phyloP scores from a whole-genome alignment of 2,888 invertebrate genomes.

The Amaurobius ferox region DNA sequence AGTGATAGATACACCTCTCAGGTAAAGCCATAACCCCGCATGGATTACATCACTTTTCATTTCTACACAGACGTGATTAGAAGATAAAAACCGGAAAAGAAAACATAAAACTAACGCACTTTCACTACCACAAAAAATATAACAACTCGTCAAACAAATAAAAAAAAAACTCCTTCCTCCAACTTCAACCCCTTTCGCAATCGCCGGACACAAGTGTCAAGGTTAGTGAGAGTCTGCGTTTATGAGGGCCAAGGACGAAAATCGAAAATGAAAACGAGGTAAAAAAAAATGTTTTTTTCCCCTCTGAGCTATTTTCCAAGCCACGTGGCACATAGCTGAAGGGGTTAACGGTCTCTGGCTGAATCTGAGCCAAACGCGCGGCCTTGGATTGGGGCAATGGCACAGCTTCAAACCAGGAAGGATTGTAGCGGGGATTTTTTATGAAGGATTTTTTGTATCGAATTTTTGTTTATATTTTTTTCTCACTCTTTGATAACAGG shows the following conservation, averaged over 20 bases:
- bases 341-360: slow-evolving; percentile 63
- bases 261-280: slow-evolving; percentile 27
- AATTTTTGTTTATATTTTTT: slow-evolving; percentile 23
- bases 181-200: slow-evolving; percentile 63
- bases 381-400: slow-evolving; percentile 69
- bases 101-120: neutral
- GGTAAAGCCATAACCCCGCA: neutral
- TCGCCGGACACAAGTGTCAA: slow-evolving; percentile 49
- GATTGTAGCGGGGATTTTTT: slow-evolving; percentile 50
- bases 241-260: slow-evolving; percentile 63
- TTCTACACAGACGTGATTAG: neutral
- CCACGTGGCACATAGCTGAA: slow-evolving; percentile 50
- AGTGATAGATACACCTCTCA: neutral
- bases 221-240: slow-evolving; percentile 31
- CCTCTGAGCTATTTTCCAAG: slow-evolving; percentile 25
- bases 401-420: slow-evolving; percentile 63
- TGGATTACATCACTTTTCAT: neutral
- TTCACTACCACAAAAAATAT: slow-evolving; percentile 1
- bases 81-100: neutral
- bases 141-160: neutral
- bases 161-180: slow-evolving; percentile 36
- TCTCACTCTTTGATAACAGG: slow-evolving; percentile 22
- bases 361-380: slow-evolving; percentile 33
- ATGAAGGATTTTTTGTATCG: slow-evolving; percentile 13
- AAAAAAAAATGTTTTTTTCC: neutral